Evolutionary conservation across 2,888 invertebrate genomes (phyloP).

Genomic region (Agrilus mali): DNA sequence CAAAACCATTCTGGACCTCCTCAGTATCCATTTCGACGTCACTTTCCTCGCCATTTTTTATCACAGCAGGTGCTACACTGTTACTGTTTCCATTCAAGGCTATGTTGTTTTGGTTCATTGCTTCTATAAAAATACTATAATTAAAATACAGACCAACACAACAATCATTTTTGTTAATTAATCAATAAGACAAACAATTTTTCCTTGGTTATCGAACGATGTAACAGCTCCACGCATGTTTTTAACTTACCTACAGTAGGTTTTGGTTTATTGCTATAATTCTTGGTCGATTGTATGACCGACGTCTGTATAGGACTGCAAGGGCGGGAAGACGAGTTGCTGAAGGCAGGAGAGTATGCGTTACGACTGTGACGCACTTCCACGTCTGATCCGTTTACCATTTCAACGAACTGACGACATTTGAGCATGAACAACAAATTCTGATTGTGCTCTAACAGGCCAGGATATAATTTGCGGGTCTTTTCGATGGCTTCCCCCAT

Average conservation of each 20-base stretch:
- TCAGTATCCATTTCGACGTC: constrained; percentile 43
- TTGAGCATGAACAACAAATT: constrained; percentile 91
- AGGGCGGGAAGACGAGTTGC: constrained; percentile 27
- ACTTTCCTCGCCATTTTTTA: constrained; percentile 31
- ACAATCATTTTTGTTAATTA: not conserved
- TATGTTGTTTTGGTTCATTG: constrained; percentile 33
- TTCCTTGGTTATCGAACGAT: too few species aligned
- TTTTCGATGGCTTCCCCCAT: constrained; percentile 93
- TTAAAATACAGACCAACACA: not conserved
- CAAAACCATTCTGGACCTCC: constrained; percentile 33
- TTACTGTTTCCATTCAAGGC: constrained; percentile 34
- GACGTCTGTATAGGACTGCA: constrained; percentile 56
- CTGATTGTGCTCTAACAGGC: constrained; percentile 79
- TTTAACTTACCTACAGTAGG: constrained; percentile 12
- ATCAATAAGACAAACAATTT: constrained; percentile 1
- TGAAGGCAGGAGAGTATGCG: constrained; percentile 19
- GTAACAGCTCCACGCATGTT: too few species aligned
- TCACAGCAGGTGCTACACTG: constrained; percentile 25
- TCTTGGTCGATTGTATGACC: constrained; percentile 70
- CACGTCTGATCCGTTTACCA: constrained; percentile 86
- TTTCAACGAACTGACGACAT: constrained; percentile 97
- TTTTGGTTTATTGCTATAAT: constrained; percentile 26
- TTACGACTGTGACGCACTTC: constrained; percentile 40
- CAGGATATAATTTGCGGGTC: constrained; percentile 82
- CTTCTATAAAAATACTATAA: not conserved